Evolutionary conservation across 2,888 invertebrate species (phyloP), one percentile per base, ranked within the genome.

Genomic region (Nemurella pictetii): DNA sequence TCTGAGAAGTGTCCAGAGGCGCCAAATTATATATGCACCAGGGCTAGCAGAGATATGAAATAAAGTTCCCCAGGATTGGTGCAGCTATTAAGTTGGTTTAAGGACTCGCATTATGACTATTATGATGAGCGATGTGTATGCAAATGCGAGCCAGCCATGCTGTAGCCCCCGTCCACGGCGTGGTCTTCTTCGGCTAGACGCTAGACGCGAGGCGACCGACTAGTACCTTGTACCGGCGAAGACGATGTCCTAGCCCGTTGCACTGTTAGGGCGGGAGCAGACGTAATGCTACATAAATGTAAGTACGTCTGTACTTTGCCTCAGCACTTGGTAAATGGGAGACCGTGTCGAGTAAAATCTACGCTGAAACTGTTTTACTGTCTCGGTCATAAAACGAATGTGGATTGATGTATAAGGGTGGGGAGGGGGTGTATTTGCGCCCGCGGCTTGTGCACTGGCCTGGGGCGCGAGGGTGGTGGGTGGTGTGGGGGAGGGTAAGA

Each of bases 41-140:
- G n/a, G n/a, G n/a, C n/a, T n/a, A 55, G 55, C 55, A 55, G 55
- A 55, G 55, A 55, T 55, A 55, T 55, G 55, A 55, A 80, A 30
- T 80, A 80, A 80, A 80, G 25, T 80, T 36, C 32, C 32, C 32
- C 32, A 30, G 32, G 80, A 80, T 80, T 80, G 80, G 29, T 29
- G 32, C 80, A 28, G n/a, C 75, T 27, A 26, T 15, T 75, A 75
- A 75, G 27, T 75, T 26, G 26, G 75, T 28, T 75, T 75, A 28
- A 26, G 26, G 75, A 80, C 28, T 15, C 3, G n/a, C 20, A 80
- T 15, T 80, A 35, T 80, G 80, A 80, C 35, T 80, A 80, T 36
- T 80, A 80, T 74, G 32, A 80, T 84, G 75, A 84, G 75, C 85
- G 75, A 85, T 85, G 82, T 85, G 74, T 85, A 85, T 85, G 85